These are phyloP conservation scores for Drosophila littoralis DNA, from an alignment of 1,140 invertebrate species.

Conservation along the genomic window DNA sequence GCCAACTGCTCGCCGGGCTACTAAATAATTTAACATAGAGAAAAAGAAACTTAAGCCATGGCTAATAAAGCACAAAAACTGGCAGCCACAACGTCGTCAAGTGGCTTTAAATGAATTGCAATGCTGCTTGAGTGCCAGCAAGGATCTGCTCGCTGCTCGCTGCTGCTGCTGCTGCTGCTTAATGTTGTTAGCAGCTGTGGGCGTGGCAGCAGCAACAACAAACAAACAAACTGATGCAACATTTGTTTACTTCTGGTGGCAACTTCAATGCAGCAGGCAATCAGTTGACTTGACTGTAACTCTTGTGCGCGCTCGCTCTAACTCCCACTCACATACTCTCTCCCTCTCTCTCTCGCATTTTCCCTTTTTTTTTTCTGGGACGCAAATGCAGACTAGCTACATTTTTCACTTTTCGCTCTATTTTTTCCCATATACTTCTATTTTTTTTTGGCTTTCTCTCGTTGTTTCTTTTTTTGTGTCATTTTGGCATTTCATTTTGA, in stretches of 20 bases:
- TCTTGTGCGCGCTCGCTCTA: not conserved
- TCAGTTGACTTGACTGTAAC: slow-evolving; percentile 63
- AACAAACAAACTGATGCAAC: slow-evolving; percentile 33
- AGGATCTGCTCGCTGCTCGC: slow-evolving; percentile 1
- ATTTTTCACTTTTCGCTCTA: slow-evolving; percentile 73
- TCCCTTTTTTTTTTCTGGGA: not conserved
- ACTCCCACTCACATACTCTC: not conserved
- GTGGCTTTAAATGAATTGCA: slow-evolving; percentile 48
- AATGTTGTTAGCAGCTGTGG: slow-evolving; percentile 35
- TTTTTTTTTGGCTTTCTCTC: slow-evolving; percentile 21
- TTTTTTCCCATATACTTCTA: not conserved
- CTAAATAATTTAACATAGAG: slow-evolving; percentile 19
- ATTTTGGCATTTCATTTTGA: slow-evolving; percentile 74
- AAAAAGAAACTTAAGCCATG: slow-evolving; percentile 4
- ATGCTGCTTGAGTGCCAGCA: slow-evolving; percentile 8
- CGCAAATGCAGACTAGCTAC: slow-evolving; percentile 64
- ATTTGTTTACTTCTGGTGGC: slow-evolving; percentile 68
- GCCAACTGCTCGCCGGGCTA: not conserved
- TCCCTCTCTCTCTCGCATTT: not conserved
- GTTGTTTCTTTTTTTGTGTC: slow-evolving; percentile 27
- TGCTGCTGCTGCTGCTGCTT: slow-evolving; percentile 42
- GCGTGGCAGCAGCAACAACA: slow-evolving; percentile 17
- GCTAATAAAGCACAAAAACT: slow-evolving; percentile 35
- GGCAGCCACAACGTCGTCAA: slow-evolving; percentile 33
- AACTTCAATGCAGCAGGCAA: slow-evolving; percentile 58